A percentile compares a stretch with the other conserved stretches of the same genome.
Evolutionary conservation across 2,888 invertebrate genomes (phyloP).

Genomic region (Fissipunctia ypsillon): DNA sequence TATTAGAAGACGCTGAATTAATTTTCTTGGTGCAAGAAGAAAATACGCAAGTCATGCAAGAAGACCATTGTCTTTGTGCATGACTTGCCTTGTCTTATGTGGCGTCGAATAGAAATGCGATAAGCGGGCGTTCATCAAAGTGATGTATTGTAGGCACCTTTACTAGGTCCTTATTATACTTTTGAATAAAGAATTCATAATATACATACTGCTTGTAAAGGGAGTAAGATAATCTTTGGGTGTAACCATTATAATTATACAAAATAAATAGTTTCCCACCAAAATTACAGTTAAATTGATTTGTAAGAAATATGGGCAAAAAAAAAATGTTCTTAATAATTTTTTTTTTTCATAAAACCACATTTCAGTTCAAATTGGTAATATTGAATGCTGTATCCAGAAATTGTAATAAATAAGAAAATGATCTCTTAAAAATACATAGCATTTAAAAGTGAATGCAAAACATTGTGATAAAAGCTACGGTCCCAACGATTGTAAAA

Average conservation of each 20-base stretch:
- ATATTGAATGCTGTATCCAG: not conserved
- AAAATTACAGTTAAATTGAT: slow-evolving; percentile 2
- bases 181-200: not conserved
- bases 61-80: not conserved
- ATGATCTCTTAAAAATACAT: slow-evolving; percentile 31
- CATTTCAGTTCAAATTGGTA: not conserved
- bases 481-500: slow-evolving; percentile 64
- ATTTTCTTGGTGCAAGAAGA: not conserved
- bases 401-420: slow-evolving; percentile 10
- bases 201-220: not conserved
- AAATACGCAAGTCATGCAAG: not conserved
- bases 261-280: not conserved
- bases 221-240: not conserved
- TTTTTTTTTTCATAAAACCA: not conserved
- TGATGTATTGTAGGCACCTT: not conserved
- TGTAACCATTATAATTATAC: not conserved
- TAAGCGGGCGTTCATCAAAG: not conserved
- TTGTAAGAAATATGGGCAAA: not conserved
- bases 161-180: not conserved
- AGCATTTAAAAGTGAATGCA: slow-evolving; percentile 18
- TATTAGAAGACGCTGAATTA: not conserved
- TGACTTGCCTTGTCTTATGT: not conserved
- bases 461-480: slow-evolving; percentile 47
- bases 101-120: not conserved
- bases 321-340: not conserved